phyloP scores from a whole-genome alignment of 2,113 vertebrate genomes.

The Cynopterus brachyotis region DNA sequence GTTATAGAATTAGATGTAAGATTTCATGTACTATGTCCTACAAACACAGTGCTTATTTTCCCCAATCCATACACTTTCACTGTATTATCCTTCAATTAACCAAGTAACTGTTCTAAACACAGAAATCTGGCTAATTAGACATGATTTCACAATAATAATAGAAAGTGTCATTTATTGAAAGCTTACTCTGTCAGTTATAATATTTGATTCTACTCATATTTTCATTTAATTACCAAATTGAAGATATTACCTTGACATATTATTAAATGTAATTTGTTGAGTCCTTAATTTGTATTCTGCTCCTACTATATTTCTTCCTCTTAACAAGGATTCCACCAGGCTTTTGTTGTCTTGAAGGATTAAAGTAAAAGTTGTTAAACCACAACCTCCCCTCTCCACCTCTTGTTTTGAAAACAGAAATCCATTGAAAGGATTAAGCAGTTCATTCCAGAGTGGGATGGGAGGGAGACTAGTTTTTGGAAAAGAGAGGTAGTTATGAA shows the following conservation, averaged over 20 bases:
- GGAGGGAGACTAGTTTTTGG: background rate
- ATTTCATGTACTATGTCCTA: background rate
- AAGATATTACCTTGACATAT: background rate
- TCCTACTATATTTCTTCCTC: background rate
- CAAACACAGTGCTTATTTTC: background rate
- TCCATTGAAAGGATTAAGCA: background rate
- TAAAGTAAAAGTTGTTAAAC: background rate
- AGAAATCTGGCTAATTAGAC: background rate
- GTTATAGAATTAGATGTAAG: background rate
- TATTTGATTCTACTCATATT: background rate
- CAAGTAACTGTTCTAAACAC: background rate
- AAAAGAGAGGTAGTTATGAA: background rate
- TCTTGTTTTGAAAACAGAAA: background rate
- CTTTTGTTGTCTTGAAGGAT: background rate
- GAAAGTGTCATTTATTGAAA: background rate
- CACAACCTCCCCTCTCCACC: background rate
- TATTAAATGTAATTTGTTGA: background rate
- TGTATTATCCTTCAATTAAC: background rate
- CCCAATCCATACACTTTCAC: background rate
- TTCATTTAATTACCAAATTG: slow-evolving; percentile 23
- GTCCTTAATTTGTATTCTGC: background rate
- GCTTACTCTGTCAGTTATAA: background rate
- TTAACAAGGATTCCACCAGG: background rate
- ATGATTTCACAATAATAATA: background rate
- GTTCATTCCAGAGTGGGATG: background rate